Evolutionary conservation across 2,113 vertebrate genomes (phyloP).

Genomic region (Indri indri): DNA sequence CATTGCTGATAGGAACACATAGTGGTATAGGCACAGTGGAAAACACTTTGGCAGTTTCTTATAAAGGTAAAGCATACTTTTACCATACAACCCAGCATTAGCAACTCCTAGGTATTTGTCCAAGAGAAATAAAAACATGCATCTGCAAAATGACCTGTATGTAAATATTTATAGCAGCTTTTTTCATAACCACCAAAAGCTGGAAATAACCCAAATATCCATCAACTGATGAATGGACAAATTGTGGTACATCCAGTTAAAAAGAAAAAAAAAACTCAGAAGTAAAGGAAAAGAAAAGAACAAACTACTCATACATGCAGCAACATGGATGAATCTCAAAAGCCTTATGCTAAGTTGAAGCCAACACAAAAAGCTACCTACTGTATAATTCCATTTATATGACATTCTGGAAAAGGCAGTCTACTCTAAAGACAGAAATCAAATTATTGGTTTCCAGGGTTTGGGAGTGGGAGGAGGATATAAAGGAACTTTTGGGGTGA

Average conservation of each 20-base stretch:
- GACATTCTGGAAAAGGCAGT: neutral
- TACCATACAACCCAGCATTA: neutral
- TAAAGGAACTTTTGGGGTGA: constrained; percentile 9
- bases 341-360: constrained; percentile 11
- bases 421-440: neutral
- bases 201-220: neutral
- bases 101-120: neutral
- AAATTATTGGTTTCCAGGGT: neutral
- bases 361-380: constrained; percentile 24
- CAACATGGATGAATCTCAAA: neutral
- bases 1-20: neutral
- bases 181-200: neutral
- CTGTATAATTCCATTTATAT: constrained; percentile 10
- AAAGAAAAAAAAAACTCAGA: neutral
- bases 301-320: neutral
- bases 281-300: neutral
- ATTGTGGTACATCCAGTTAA: neutral
- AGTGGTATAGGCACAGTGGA: neutral
- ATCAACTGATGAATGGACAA: neutral
- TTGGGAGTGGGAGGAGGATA: neutral
- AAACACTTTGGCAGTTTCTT: constrained; percentile 36
- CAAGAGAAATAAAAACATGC: neutral
- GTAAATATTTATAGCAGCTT: constrained; percentile 18
- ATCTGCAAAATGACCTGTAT: neutral
- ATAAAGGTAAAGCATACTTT: neutral